Conservation (phyloP, 2,888 invertebrate species). For the Smittia aterrima region DNA sequence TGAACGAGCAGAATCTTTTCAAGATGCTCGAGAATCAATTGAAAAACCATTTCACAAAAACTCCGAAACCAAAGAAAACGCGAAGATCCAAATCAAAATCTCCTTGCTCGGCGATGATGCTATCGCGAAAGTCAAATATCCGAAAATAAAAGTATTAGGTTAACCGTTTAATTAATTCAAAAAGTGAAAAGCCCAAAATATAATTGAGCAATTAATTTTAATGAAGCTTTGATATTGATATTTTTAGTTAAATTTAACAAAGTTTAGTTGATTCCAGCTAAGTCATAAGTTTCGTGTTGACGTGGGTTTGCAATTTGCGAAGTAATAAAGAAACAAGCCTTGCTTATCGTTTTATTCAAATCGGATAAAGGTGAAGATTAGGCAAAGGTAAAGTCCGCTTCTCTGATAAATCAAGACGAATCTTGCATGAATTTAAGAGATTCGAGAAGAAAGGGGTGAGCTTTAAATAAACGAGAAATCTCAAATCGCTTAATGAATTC, state of each 20-base stretch:
- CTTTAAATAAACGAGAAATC: neutral
- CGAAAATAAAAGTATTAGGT: neutral
- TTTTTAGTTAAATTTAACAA: neutral
- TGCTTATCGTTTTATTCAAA: no score
- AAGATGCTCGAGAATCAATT: constrained; percentile 27
- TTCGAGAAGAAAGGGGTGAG: neutral
- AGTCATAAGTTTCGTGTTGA: no score
- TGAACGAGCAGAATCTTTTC: constrained; percentile 33
- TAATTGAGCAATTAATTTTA: constrained; percentile 35
- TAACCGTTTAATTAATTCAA: no score
- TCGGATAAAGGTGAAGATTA: no score
- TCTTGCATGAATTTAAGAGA: no score
- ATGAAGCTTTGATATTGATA: constrained; percentile 23
- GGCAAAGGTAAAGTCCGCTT: no score
- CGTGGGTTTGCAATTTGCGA: no score
- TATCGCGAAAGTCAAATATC: neutral
- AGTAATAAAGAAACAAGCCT: no score
- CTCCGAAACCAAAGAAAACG: constrained; percentile 10
- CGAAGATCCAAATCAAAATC: neutral
- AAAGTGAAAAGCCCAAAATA: no score
- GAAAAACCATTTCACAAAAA: constrained; percentile 29
- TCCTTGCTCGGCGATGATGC: neutral
- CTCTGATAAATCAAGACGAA: no score
- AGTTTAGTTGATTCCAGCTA: no score
- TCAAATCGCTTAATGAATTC: constrained; percentile 30